Evolutionary conservation across 2,797 vertebrate genomes (phyloP), one percentile per base, ranked within the genome.

Genomic region (Typhlichthys eigenmanni): DNA sequence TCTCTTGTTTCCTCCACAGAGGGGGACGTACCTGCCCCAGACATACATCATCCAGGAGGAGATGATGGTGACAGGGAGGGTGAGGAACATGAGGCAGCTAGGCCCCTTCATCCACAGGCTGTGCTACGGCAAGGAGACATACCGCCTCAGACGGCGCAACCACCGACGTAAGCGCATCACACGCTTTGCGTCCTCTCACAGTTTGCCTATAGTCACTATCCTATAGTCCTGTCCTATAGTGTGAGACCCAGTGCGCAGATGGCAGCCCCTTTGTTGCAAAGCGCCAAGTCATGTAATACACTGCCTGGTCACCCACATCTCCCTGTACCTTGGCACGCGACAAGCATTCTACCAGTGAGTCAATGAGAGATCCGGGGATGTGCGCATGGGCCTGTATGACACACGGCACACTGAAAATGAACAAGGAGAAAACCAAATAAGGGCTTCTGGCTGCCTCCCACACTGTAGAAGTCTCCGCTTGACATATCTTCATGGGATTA

Each of bases 1-100:
- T 56, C 32, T 56, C 8, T 56, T 79, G 85, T 55, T 76, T 8
- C 72, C 16, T 76, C 75, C 78, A 79, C 93, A 98, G 97, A 95
- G 93, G 17, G 96, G 96, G 50, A 95, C 92, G 0, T 97, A 97
- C 89, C 92, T 98, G 76, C 95, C 96, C 2, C 95, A 98, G 90
- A 97, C 95, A 0, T 97, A 98, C 92, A 94, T 98, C 65, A 87
- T 98, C 80, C 95, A 96, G 80, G 96, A 98, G 87, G 95, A 98
- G 87, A 95, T 97, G 96, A 82, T 95, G 1, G 96, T 97, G 54
- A 94, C 93, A 0, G 96, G 96, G 58, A 92, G 93, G 0, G 86
- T 98, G 84, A 92, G 87, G 8, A 96, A 95, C 89, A 92, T 95
- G 91, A 92, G 95, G 71, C 92, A 95, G 78, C 93, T 98, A 19